Evolutionary conservation across 2,113 vertebrate genomes (phyloP).

Genomic region (Phalacrocorax pelagicus): DNA sequence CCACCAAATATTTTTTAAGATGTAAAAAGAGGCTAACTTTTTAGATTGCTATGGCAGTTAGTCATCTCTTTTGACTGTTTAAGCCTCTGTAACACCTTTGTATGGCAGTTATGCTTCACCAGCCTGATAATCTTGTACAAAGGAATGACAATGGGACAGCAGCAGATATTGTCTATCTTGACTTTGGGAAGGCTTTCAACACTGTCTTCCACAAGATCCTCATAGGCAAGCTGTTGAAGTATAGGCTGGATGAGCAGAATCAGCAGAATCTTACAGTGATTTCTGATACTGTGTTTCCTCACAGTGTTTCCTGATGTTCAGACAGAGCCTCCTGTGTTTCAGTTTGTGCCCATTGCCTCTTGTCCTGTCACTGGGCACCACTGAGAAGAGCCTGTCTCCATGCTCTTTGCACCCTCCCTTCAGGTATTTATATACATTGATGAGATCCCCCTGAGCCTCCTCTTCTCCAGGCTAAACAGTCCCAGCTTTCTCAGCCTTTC

Average conservation of each 20-base stretch:
- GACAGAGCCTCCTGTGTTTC: neutral
- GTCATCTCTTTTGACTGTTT: neutral
- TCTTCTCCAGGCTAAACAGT: neutral
- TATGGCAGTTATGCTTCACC: neutral
- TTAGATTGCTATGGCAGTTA: neutral
- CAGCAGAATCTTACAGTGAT: neutral
- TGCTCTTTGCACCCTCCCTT: neutral
- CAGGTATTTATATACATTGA: neutral
- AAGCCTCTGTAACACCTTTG: neutral
- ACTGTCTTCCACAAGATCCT: neutral
- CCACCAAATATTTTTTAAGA: neutral
- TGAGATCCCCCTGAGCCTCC: rapidly evolving
- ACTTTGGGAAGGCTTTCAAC: neutral
- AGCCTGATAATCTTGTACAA: neutral
- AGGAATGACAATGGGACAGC: neutral
- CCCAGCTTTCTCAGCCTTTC: neutral
- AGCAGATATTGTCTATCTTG: neutral
- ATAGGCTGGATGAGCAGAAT: neutral
- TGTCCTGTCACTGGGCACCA: neutral
- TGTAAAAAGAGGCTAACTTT: neutral
- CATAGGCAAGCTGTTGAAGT: neutral
- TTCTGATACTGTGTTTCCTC: neutral
- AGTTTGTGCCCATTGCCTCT: neutral
- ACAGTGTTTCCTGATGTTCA: neutral
- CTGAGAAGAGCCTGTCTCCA: neutral